Percentiles rank a stretch among this genome's conserved stretches.
Conservation (phyloP, 2,888 invertebrate genomes). For the Agrochola circellaris region DNA sequence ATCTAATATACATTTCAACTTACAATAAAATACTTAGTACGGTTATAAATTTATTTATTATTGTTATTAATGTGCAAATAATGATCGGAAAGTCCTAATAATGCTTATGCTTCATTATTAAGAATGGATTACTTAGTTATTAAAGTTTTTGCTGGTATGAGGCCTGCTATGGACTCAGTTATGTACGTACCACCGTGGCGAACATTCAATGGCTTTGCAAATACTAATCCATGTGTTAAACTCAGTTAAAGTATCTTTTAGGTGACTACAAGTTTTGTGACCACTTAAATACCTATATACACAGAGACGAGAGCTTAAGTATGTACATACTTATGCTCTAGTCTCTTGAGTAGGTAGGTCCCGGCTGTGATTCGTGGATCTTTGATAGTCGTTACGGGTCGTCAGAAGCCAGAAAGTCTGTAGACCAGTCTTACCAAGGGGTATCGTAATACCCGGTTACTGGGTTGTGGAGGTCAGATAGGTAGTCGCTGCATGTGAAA, state of each 20-base stretch:
- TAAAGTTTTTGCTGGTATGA: slow-evolving; percentile 41
- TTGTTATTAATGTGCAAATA: slow-evolving; percentile 13
- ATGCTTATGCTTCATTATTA: background rate
- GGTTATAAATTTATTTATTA: slow-evolving; percentile 18
- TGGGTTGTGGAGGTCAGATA: too few relatives aligned
- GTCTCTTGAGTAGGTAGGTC: background rate
- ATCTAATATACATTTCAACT: background rate
- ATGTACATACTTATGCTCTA: background rate
- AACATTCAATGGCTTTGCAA: slow-evolving; percentile 47
- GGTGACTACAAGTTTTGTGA: slow-evolving; percentile 19
- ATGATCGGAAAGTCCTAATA: slow-evolving; percentile 34
- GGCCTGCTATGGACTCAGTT: background rate
- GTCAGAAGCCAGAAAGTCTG: too few relatives aligned
- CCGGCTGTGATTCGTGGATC: too few relatives aligned
- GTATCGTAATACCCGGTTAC: too few relatives aligned
- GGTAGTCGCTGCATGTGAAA: too few relatives aligned
- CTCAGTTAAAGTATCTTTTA: slow-evolving; percentile 25
- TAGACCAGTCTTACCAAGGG: too few relatives aligned
- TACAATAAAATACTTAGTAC: background rate
- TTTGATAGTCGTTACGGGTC: too few relatives aligned
- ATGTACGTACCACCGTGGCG: slow-evolving; percentile 1
- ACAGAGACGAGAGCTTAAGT: background rate
- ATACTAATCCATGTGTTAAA: slow-evolving; percentile 21
- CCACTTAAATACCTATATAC: slow-evolving; percentile 9
- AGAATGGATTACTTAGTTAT: slow-evolving; percentile 11